Evolutionary conservation across 2,797 vertebrate species (phyloP), one percentile per base, ranked within the genome.

Genomic region (Florisuga fusca): DNA sequence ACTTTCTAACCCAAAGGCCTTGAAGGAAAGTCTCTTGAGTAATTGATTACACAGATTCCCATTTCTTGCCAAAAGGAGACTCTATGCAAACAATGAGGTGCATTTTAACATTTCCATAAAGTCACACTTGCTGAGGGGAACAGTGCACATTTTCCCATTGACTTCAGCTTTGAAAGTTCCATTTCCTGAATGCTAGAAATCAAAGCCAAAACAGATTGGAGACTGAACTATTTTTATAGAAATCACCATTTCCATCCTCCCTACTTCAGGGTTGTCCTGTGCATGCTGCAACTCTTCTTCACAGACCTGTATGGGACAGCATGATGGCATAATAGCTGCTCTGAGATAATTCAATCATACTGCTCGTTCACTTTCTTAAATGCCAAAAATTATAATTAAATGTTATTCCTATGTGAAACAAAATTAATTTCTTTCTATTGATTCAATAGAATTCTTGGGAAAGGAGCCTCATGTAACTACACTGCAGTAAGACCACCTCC

Each of bases 61-160:
- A 13, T 74, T 90, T 89, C 78, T 89, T 89, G 74, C 80, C 69
- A 95, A 90, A 93, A 94, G 8, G 46, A 93, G 84, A 83, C 46
- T 81, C 67, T 84, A 25, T n/a, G 48, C 26, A 93, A 95, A 95
- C 63, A 93, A 90, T 79, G 59, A 92, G 64, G 79, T 71, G 55
- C 22, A 94, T 90, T 86, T 88, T 87, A 91, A 94, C 59, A 86
- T 93, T 96, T 97, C 80, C 86, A 91, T 90, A 82, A 95, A 93
- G 88, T 89, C 69, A 81, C n/a, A 59, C 41, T 92, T 89, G 87
- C 67, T 80, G 26, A 85, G 48, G 58, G 76, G 23, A 95, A 92
- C 12, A 51, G 21, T 89, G 22, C 21, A 45, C 15, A 81, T 95
- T 90, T 79, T 80, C 85, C 81, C 68, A 87, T 51, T 90, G 51